Percentiles rank a stretch among this genome's conserved stretches.
phyloP scores from a whole-genome alignment of 2,888 invertebrate species.

The Doris montereyensis region DNA sequence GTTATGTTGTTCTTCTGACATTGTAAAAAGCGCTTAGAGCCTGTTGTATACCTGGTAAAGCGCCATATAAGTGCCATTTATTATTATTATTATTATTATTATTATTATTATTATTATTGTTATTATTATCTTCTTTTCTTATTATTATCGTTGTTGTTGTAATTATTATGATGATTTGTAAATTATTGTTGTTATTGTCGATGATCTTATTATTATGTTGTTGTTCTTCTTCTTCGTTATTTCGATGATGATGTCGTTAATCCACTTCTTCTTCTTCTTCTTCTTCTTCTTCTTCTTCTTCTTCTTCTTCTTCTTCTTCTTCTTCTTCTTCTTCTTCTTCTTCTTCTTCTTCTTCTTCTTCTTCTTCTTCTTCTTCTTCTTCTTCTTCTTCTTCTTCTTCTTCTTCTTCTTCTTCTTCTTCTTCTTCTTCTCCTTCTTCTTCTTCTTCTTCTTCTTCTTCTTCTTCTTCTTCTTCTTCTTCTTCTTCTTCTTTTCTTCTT shows the following conservation, averaged over 20 bases:
- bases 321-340: not conserved
- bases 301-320: not conserved
- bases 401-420: not conserved
- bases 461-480: constrained; percentile 3
- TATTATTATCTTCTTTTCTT: not conserved
- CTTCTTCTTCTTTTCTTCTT: constrained; percentile 3
- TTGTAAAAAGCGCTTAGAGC: too few relatives aligned
- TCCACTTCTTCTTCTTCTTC: not conserved
- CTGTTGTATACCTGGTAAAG: too few relatives aligned
- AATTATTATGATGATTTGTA: too few relatives aligned
- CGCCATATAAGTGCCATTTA: too few relatives aligned
- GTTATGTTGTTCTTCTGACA: too few relatives aligned
- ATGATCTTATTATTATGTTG: not conserved
- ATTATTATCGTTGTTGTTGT: not conserved
- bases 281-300: not conserved
- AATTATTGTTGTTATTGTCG: not conserved
- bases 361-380: not conserved
- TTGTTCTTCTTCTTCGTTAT: not conserved
- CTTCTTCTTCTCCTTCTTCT: not conserved
- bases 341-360: not conserved
- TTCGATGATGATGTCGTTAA: not conserved
- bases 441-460: constrained; percentile 1
- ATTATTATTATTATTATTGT: not conserved
- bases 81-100: not conserved
- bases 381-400: not conserved